These are phyloP conservation scores for Neogale vison DNA, from an alignment of 2,113 vertebrate species.

Conservation along the genomic window DNA sequence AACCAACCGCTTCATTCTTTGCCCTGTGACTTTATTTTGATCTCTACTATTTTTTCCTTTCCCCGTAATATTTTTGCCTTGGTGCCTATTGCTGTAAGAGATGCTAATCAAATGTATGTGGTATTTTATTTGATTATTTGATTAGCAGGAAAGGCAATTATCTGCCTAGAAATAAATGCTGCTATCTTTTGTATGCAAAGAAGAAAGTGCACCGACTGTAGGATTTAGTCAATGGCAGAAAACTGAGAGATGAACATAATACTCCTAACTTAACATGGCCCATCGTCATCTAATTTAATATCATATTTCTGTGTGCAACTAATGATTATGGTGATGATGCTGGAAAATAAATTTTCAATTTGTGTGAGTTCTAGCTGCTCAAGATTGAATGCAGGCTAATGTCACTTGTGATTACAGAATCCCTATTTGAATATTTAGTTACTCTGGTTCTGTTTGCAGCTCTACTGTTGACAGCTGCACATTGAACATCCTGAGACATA, in stretches of 20 bases:
- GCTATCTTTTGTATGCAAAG: not conserved
- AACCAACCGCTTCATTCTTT: not conserved
- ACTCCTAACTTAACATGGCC: not conserved
- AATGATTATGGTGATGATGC: not conserved
- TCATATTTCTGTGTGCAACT: not conserved
- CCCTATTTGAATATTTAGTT: not conserved
- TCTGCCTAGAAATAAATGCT: not conserved
- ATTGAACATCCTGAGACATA: not conserved
- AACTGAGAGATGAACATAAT: not conserved
- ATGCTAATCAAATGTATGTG: not conserved
- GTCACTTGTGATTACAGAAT: not conserved
- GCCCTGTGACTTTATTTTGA: not conserved
- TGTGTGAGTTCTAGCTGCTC: not conserved
- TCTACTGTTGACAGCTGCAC: not conserved
- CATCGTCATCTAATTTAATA: not conserved
- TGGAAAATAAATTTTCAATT: conserved; percentile 27
- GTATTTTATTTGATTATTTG: conserved; percentile 22
- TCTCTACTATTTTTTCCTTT: not conserved
- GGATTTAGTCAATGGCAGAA: not conserved
- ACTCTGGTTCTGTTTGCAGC: not conserved
- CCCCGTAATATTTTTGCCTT: not conserved
- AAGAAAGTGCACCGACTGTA: not conserved
- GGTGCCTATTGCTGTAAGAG: not conserved
- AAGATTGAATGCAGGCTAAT: not conserved
- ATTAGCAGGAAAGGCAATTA: not conserved